A percentile compares a stretch with the other conserved stretches of the same genome.
These are phyloP conservation scores for Epinotia ramella DNA, from an alignment of 2,888 invertebrate genomes.

Conservation along the genomic window DNA sequence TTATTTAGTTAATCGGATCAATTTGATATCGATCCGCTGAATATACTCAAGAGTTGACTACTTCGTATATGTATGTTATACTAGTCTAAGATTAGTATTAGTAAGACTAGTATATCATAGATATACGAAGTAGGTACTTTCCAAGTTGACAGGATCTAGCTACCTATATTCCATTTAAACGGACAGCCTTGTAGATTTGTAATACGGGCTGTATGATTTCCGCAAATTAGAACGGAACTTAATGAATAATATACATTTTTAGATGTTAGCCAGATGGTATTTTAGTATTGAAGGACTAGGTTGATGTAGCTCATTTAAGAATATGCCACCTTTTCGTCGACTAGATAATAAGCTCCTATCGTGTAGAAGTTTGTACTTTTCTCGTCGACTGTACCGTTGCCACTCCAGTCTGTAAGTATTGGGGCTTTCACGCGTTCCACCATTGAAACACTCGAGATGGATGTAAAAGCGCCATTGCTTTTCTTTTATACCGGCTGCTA, in stretches of 20 bases:
- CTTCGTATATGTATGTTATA: too few species aligned
- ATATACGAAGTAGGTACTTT: neutral
- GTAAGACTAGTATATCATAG: too few species aligned
- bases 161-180: neutral
- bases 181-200: neutral
- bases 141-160: neutral
- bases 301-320: neutral
- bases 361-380: neutral
- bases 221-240: too few species aligned
- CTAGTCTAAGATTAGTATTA: too few species aligned
- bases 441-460: constrained; percentile 38
- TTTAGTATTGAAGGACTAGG: too few species aligned
- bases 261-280: neutral
- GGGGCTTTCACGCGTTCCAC: constrained; percentile 38
- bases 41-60: neutral
- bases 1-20: too few species aligned
- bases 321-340: neutral
- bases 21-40: too few species aligned
- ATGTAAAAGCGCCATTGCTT: constrained; percentile 40
- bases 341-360: too few species aligned
- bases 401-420: constrained; percentile 29
- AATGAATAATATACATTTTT: constrained; percentile 6
- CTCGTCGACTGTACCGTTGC: constrained; percentile 1
- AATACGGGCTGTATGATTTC: constrained; percentile 48
- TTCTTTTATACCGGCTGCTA: constrained; percentile 32